Base-by-base conservation (phyloP, 1,140 invertebrate species). In the Lepidurus couesii region DNA sequence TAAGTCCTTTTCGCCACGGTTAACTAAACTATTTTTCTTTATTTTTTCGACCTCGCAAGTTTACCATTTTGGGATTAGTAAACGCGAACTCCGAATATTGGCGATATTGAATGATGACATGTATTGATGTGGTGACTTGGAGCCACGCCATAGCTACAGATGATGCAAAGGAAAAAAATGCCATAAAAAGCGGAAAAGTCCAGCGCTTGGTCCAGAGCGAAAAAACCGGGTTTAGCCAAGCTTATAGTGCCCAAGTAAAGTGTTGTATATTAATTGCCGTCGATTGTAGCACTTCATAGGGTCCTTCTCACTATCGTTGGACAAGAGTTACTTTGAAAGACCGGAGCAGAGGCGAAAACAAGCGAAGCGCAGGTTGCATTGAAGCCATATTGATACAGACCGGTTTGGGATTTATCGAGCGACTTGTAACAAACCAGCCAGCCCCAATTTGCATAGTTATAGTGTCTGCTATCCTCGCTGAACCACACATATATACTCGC, bases 401-500 rank as follows among this genome's bases (percentile, higher is more conserved):
- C 53, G 53, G 53, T 65, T 65, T 65, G 21, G 53, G 53, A n/a
- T 21, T 16, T 13, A 65, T 65, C 53, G 21, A 65, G 53, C 53
- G 53, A 65, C 53, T 65, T 65, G 53, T 5, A 65, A 65, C 53
- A 7, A 65, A 65, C 53, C 45, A 65, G 53, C 9, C 53, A 65
- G n/a, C 16, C 53, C 53, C 53, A 65, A 65, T 65, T 65, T 65
- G 53, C 53, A 65, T 65, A 65, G 53, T 65, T 13, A 65, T 65
- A 65, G 53, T 65, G 53, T 16, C 53, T 65, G 53, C 53, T 65
- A 21, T 65, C 16, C 13, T 7, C 16, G 53, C 13, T 21, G 21
- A 7, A 65, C 13, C 13, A 65, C 21, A 21, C 53, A 16, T 34
- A 16, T 34, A 1, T 34, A 34, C 34, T 34, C 34, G 34, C 34